Evolutionary conservation across 1,140 invertebrate genomes (phyloP).

Genomic region (Euwallacea fornicatus): DNA sequence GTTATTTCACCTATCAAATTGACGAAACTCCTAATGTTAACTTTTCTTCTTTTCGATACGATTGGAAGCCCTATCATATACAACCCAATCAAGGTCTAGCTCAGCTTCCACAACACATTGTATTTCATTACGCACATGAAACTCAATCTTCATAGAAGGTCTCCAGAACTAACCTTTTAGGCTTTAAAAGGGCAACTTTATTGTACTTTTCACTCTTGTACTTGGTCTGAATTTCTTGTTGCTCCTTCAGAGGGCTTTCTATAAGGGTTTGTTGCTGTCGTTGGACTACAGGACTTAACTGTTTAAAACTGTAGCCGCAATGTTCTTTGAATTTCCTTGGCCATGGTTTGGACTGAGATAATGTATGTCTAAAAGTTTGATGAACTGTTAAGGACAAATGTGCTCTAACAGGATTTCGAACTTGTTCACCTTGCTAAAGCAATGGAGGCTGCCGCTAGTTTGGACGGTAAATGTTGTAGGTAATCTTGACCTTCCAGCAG

Average conservation of each 20-base stretch:
- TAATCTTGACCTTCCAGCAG: slow-evolving; percentile 63
- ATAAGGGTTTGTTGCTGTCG: slow-evolving; percentile 56
- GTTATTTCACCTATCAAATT: too few species aligned
- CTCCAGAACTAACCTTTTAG: slow-evolving; percentile 26
- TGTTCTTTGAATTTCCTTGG: slow-evolving; percentile 52
- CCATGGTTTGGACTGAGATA: slow-evolving; percentile 51
- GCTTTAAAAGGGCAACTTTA: slow-evolving; percentile 47
- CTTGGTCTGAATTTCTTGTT: slow-evolving; percentile 62
- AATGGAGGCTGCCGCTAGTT: slow-evolving; percentile 61
- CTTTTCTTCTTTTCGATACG: too few species aligned
- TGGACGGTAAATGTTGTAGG: slow-evolving; percentile 61
- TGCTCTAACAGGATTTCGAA: background rate
- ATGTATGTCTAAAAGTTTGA: slow-evolving; percentile 49
- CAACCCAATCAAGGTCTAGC: too few species aligned
- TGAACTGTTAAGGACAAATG: background rate
- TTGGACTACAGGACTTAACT: slow-evolving; percentile 57
- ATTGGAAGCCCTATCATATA: too few species aligned
- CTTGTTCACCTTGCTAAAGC: slow-evolving; percentile 54
- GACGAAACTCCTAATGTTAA: too few species aligned
- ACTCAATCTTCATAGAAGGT: background rate
- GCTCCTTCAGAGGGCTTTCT: slow-evolving; percentile 55
- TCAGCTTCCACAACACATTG: too few species aligned
- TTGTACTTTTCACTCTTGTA: slow-evolving; percentile 53
- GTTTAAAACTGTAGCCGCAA: slow-evolving; percentile 56
- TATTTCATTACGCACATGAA: too few species aligned